A percentile compares a stretch with the other conserved stretches of the same genome.
Conservation (phyloP, 1,140 invertebrate species). For the Solen grandis region DNA sequence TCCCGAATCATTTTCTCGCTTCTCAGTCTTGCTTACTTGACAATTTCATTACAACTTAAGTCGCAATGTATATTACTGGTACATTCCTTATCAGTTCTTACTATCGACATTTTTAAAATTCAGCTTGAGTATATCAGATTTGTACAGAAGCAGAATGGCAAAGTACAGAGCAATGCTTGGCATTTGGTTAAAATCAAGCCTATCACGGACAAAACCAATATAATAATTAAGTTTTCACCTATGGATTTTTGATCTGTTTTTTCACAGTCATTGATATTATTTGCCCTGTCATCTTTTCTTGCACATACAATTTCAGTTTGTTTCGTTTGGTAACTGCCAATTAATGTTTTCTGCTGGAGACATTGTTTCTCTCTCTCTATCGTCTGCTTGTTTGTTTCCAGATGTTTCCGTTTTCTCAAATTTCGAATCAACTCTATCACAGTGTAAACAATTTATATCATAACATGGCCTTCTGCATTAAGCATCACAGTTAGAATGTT, state of each 20-base stretch:
- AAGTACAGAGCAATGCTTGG: background rate
- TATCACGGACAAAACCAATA: background rate
- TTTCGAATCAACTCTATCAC: no score
- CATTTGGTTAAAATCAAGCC: background rate
- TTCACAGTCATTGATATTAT: slow-evolving; percentile 1
- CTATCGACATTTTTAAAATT: background rate
- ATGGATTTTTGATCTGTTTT: background rate
- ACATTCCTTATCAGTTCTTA: no score
- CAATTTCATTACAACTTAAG: no score
- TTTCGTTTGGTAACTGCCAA: background rate
- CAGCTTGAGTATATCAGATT: background rate
- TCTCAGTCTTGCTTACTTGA: no score
- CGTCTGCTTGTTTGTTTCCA: background rate
- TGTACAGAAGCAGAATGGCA: background rate
- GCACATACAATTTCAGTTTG: background rate
- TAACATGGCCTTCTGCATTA: background rate
- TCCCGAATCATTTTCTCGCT: no score
- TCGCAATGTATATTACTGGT: no score
- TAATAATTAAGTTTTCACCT: background rate
- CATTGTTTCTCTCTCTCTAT: background rate
- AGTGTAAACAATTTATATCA: slow-evolving; percentile 9
- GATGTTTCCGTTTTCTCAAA: background rate
- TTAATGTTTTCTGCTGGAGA: background rate
- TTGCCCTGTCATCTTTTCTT: background rate
- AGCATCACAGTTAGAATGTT: background rate